Evolutionary conservation across 2,797 vertebrate genomes (phyloP), one percentile per base, ranked within the genome.

Genomic region (Poeciliopsis turneri): DNA sequence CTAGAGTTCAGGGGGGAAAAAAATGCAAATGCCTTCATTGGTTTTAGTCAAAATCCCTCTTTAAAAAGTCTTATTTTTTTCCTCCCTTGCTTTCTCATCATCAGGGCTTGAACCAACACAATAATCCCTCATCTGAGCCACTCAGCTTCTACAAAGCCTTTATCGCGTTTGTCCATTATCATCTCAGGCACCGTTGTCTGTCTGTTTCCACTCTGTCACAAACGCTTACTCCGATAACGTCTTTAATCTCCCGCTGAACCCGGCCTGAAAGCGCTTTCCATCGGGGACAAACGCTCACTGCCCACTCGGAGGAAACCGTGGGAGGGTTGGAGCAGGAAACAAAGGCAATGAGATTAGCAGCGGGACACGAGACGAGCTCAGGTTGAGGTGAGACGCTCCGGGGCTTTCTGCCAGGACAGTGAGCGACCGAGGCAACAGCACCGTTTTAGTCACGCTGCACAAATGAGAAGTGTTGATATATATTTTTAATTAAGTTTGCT

Each of bases 191-290:
- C 76, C 77, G 90, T 84, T 84, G 55, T 68, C 75, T 82, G 51
- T 74, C 75, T 82, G 51, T 74, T 85, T 84, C 77, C 78, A 82
- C 79, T 30, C 82, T 84, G 82, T 84, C 78, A 86, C 39, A 93
- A 91, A 87, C 85, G 77, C 88, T 81, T 69, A 92, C 77, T 87
- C 89, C 87, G 88, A 88, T 90, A 85, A 88, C 78, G 82, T 15
- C 78, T 75, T 82, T 86, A 84, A 90, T 92, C 78, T 87, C 86
- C 89, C 2, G 76, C 76, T 76, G 69, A 85, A 77, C 87, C 84
- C 64, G 30, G 69, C 81, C 80, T 28, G n/a, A 82, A 88, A 90
- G 92, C 91, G 93, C 85, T 83, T 80, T 78, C 47, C 59, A 55
- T 71, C 39, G 23, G 36, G 2, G 64, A 12, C 57, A 33, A 33